A percentile compares a stretch with the other conserved stretches of the same genome.
Conservation (phyloP, 2,888 invertebrate species). For the Zeuzera pyrina region DNA sequence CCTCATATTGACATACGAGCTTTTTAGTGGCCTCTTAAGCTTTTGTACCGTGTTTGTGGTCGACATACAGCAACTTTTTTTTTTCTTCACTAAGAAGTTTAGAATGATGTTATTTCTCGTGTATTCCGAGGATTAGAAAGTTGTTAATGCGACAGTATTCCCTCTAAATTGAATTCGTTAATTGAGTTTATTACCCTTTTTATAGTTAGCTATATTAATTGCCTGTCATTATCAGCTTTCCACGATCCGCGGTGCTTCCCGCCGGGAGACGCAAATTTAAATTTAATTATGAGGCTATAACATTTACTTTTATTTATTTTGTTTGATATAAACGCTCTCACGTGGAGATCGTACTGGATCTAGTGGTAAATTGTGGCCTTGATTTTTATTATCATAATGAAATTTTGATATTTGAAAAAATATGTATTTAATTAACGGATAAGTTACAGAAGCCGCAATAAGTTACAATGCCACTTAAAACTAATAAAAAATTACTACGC, state of each 20-base stretch:
- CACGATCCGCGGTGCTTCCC: conserved; percentile 46
- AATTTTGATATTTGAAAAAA: too few relatives aligned
- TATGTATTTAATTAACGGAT: too few relatives aligned
- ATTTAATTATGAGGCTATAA: conserved; percentile 43
- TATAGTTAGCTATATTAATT: conserved; percentile 3
- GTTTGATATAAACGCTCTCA: too few relatives aligned
- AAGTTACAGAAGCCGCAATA: too few relatives aligned
- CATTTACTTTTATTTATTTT: too few relatives aligned
- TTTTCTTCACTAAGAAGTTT: too few relatives aligned
- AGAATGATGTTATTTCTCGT: conserved; percentile 12
- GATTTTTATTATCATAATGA: too few relatives aligned
- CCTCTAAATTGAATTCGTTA: not conserved
- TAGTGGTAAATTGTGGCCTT: too few relatives aligned
- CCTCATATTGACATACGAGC: conserved; percentile 56
- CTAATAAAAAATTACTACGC: too few relatives aligned
- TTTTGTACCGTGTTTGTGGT: conserved; percentile 32
- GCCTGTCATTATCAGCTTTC: conserved; percentile 28
- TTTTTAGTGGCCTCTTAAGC: conserved; percentile 41
- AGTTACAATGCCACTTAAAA: too few relatives aligned
- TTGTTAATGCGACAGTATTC: conserved; percentile 26
- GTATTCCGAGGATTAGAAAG: conserved; percentile 35
- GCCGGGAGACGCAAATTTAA: conserved; percentile 50
- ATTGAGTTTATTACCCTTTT: conserved; percentile 1
- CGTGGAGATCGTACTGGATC: too few relatives aligned
- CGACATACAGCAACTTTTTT: too few relatives aligned